Percentiles rank a stretch among this genome's conserved stretches.
Conservation (phyloP, 1,140 invertebrate genomes). For the Heliconius congener region DNA sequence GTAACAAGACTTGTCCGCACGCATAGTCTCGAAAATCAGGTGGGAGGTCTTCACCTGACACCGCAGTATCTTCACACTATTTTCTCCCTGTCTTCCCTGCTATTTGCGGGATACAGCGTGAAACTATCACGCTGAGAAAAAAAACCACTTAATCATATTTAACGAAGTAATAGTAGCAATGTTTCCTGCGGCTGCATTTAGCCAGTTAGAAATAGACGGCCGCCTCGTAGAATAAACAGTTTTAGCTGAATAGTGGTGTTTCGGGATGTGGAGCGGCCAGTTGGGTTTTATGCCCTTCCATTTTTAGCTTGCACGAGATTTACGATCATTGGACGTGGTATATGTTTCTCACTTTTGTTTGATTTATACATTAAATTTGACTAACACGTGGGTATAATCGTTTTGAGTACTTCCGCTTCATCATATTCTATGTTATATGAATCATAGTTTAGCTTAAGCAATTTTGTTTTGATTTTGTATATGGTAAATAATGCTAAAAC, state of each 20-base stretch:
- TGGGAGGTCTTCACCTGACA: too few relatives aligned
- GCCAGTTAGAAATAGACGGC: conserved; percentile 60
- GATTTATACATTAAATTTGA: neutral
- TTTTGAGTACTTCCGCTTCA: neutral
- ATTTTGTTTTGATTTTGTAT: too few relatives aligned
- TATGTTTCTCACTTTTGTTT: neutral
- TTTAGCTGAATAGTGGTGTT: conserved; percentile 55
- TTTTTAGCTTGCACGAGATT: conserved; percentile 18
- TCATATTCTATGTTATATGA: neutral
- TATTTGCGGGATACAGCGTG: neutral
- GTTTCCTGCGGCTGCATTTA: conserved; percentile 53
- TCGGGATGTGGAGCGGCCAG: conserved; percentile 55
- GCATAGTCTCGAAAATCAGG: too few relatives aligned
- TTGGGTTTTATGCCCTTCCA: conserved; percentile 23
- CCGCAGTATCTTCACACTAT: neutral
- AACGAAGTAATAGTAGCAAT: conserved; percentile 7
- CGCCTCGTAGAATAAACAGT: conserved; percentile 56
- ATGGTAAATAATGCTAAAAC: too few relatives aligned
- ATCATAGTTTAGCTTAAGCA: too few relatives aligned
- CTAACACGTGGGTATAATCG: neutral
- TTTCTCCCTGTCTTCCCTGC: neutral
- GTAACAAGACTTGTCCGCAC: neutral
- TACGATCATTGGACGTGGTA: conserved; percentile 10
- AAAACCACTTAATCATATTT: neutral
- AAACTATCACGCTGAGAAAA: neutral